A percentile compares a stretch with the other conserved stretches of the same genome.
These are phyloP conservation scores for Moxostoma hubbsi DNA, from an alignment of 2,797 vertebrate genomes.

Conservation along the genomic window DNA sequence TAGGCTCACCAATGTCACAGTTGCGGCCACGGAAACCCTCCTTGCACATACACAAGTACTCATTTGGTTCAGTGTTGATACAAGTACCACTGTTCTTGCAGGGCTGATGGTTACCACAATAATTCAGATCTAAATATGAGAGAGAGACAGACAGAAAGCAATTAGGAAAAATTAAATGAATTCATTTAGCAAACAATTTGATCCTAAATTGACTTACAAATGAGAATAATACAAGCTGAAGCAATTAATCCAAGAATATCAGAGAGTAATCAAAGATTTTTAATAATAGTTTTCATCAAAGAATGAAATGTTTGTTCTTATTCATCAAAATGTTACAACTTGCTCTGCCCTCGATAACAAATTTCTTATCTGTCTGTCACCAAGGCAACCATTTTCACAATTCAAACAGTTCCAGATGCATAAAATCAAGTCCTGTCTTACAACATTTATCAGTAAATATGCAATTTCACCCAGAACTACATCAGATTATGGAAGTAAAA, in stretches of 20 bases:
- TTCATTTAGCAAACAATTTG: neutral
- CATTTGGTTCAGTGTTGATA: conserved; percentile 82
- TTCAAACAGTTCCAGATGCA: neutral
- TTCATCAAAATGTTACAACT: no score
- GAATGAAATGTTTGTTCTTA: no score
- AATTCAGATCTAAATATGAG: conserved; percentile 78
- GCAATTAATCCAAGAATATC: no score
- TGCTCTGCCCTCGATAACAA: no score
- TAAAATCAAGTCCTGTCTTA: neutral
- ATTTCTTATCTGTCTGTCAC: no score
- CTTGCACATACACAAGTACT: conserved; percentile 82
- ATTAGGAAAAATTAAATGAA: neutral
- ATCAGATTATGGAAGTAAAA: neutral
- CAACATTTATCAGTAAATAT: neutral
- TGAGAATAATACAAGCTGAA: no score
- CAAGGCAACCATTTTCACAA: no score
- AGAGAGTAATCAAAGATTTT: no score
- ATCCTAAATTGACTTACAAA: no score
- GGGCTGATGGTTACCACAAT: conserved; percentile 82
- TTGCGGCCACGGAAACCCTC: conserved; percentile 79
- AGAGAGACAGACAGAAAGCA: neutral
- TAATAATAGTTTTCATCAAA: no score
- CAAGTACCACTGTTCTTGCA: conserved; percentile 82
- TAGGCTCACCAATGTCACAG: conserved; percentile 80
- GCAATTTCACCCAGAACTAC: neutral